phyloP scores from a whole-genome alignment of 2,797 vertebrate genomes.

The Oophaga sylvatica region DNA sequence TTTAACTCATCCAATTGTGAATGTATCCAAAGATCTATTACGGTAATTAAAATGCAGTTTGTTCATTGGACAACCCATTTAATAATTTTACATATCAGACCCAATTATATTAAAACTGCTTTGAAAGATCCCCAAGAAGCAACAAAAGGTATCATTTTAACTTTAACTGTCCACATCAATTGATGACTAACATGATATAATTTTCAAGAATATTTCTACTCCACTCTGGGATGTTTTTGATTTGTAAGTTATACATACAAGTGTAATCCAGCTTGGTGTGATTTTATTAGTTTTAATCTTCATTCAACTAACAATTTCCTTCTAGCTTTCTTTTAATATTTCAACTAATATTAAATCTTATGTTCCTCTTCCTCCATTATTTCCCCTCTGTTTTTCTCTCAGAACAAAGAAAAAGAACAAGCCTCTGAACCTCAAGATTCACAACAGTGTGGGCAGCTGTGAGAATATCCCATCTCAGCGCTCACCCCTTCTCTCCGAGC shows the following conservation, averaged over 20 bases:
- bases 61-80: no score
- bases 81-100: no score
- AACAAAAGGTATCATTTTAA: no score
- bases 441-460: slow-evolving; percentile 95
- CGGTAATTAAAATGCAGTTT: no score
- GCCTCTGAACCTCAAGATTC: slow-evolving; percentile 97
- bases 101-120: no score
- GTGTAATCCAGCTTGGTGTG: background rate
- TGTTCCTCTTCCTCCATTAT: slow-evolving; percentile 28
- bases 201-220: background rate
- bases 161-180: no score
- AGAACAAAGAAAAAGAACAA: slow-evolving; percentile 98
- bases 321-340: background rate
- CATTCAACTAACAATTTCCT: background rate
- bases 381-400: slow-evolving; percentile 54
- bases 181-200: no score
- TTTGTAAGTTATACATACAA: background rate
- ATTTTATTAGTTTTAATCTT: background rate
- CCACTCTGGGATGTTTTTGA: background rate
- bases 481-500: slow-evolving; percentile 89
- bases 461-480: slow-evolving; percentile 95
- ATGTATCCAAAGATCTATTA: no score
- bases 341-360: slow-evolving; percentile 35
- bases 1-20: no score
- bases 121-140: no score